phyloP scores from a whole-genome alignment of 2,113 vertebrate species.

The Protomyctophum bolini region DNA sequence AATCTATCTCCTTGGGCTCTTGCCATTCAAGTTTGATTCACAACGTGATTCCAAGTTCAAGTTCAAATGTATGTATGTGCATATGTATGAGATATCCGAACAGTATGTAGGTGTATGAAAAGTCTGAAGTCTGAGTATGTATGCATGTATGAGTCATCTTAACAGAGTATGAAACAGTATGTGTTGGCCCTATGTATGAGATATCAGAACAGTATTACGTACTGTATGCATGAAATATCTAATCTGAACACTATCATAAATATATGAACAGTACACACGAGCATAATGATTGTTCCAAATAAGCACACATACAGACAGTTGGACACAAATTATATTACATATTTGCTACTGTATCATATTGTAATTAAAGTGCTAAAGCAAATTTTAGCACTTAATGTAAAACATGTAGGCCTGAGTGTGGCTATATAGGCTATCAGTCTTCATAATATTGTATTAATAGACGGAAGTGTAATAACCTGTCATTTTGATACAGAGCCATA shows the following conservation, averaged over 20 bases:
- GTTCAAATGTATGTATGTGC: constrained; percentile 1
- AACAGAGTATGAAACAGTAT: constrained; percentile 5
- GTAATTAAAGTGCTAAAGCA: too few species aligned
- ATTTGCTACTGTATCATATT: too few species aligned
- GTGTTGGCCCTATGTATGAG: not conserved
- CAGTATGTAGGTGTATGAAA: not conserved
- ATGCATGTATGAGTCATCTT: constrained; percentile 16
- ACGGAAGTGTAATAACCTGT: too few species aligned
- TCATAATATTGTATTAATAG: too few species aligned
- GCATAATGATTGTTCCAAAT: too few species aligned
- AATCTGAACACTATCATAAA: not conserved
- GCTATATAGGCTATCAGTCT: too few species aligned
- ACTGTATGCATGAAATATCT: not conserved
- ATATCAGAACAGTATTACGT: not conserved
- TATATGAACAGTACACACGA: too few species aligned
- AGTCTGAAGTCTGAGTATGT: not conserved
- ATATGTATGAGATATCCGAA: constrained; percentile 20
- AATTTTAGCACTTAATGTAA: too few species aligned
- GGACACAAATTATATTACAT: too few species aligned
- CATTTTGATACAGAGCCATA: too few species aligned
- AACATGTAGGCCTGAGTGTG: too few species aligned
- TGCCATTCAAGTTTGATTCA: not conserved
- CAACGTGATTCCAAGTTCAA: not conserved
- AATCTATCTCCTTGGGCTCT: not conserved
- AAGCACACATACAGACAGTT: too few species aligned